A percentile compares a stretch with the other conserved stretches of the same genome.
phyloP scores from a whole-genome alignment of 2,888 invertebrate genomes.

The Heliconius aoede region DNA sequence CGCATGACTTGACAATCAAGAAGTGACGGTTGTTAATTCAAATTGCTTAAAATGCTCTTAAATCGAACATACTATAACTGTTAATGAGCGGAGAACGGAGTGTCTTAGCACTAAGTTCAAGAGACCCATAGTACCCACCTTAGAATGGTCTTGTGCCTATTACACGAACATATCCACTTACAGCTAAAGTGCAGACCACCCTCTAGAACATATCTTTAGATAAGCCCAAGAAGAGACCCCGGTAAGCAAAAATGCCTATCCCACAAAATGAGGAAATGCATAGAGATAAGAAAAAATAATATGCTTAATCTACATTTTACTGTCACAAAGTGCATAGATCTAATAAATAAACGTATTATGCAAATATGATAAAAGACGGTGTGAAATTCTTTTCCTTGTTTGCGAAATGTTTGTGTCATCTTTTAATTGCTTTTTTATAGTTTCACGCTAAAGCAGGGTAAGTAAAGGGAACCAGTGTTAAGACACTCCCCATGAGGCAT shows the following conservation, averaged over 20 bases:
- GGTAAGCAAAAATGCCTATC: neutral
- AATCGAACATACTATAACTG: neutral
- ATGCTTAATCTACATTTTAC: constrained; percentile 5
- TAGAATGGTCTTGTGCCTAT: too few relatives aligned
- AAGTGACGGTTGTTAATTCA: too few relatives aligned
- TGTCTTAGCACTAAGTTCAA: neutral
- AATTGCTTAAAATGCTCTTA: neutral
- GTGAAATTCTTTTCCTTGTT: constrained; percentile 14
- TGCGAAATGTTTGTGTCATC: neutral
- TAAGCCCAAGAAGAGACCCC: too few relatives aligned
- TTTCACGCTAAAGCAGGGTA: too few relatives aligned
- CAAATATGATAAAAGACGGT: constrained; percentile 9
- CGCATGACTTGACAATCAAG: too few relatives aligned
- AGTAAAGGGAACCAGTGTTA: too few relatives aligned
- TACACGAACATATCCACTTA: too few relatives aligned
- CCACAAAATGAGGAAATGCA: constrained; percentile 15
- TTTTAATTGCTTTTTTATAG: neutral
- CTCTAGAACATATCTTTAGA: too few relatives aligned
- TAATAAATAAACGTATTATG: constrained; percentile 8
- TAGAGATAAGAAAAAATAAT: constrained; percentile 15
- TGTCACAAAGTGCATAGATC: constrained; percentile 15
- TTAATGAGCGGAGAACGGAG: neutral
- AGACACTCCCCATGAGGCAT: too few relatives aligned
- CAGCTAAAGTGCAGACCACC: too few relatives aligned
- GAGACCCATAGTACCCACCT: too few relatives aligned